Evolutionary conservation across 2,888 invertebrate species (phyloP).

Genomic region (Ypsolopha sequella): DNA sequence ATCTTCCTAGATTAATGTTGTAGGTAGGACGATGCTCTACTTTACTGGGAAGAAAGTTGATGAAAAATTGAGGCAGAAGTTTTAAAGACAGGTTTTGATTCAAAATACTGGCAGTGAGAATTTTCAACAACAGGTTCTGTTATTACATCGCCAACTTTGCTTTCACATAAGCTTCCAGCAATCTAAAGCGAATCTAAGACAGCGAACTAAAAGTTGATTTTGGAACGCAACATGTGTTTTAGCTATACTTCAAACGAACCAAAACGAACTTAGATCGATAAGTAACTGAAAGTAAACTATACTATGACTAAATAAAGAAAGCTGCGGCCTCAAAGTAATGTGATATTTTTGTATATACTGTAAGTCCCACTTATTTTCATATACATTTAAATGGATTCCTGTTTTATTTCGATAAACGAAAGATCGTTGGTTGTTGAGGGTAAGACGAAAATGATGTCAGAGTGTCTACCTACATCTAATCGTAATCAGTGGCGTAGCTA

Average conservation of each 20-base stretch:
- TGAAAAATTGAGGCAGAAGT: too few species aligned
- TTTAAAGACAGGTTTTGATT: too few species aligned
- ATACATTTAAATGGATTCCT: conserved; percentile 66
- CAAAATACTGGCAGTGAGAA: too few species aligned
- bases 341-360: conserved; percentile 72
- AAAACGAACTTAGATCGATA: conserved; percentile 37
- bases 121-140: too few species aligned
- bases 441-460: not conserved
- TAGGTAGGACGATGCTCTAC: not conserved
- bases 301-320: conserved; percentile 58
- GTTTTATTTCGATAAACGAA: not conserved
- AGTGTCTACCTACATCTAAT: conserved; percentile 1
- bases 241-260: conserved; percentile 1
- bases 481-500: too few species aligned
- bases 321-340: conserved; percentile 72
- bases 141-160: not conserved
- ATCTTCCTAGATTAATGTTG: not conserved
- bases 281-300: conserved; percentile 43
- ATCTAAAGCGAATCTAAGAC: not conserved
- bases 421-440: not conserved
- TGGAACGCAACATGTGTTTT: not conserved
- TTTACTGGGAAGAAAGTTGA: too few species aligned
- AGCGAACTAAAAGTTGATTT: not conserved
- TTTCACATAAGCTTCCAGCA: not conserved
- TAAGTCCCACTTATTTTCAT: conserved; percentile 70